Base-by-base conservation (phyloP, 2,797 vertebrate genomes). In the Bradypus variegatus region DNA sequence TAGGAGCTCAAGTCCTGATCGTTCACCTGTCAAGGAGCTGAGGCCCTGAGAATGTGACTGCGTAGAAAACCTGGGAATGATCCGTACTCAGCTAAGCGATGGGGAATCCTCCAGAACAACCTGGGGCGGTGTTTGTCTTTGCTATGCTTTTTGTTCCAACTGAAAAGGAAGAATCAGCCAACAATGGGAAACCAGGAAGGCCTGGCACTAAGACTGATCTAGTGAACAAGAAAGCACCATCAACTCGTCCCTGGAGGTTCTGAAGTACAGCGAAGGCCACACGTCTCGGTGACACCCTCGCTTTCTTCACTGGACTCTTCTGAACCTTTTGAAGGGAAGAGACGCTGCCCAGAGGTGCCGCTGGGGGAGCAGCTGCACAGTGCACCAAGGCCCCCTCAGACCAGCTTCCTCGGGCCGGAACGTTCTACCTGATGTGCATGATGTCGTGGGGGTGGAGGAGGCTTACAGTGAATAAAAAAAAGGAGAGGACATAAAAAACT, bases 111-210 rank as follows among this genome's bases (percentile, higher is more conserved):
- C 77, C 87, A 81, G 33, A 78, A 91, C 21, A 41, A 48, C 55
- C 45, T 48, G 36, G 7, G 27, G 72, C 38, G 18, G 55, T 91
- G 29, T 29, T 90, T 87, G 70, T 33, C 48, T 90, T 77, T 90
- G 36, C 19, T 90, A 16, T 72, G 55, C 33, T 29, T 69, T 88
- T 69, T 69, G 33, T 16, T 86, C 29, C 64, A 64, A 80, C 21
- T 73, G 27, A 70, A 93, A 36, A 90, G 67, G 65, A 91, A 90
- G 88, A 92, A 21, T 31, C 23, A 72, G 83, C 83, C 93, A 90
- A 64, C 33, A 86, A 1, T 76, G 33, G 13, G 55, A 72, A 75
- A 60, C 45, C 23, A 89, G 10, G 21, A 72, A 89, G 27, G 33
- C 11, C 3, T 88, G 64, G 19, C 82, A 50, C 70, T 55, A 69